Conservation (phyloP, 2,797 vertebrate species). For the Pangasius krempfi region DNA sequence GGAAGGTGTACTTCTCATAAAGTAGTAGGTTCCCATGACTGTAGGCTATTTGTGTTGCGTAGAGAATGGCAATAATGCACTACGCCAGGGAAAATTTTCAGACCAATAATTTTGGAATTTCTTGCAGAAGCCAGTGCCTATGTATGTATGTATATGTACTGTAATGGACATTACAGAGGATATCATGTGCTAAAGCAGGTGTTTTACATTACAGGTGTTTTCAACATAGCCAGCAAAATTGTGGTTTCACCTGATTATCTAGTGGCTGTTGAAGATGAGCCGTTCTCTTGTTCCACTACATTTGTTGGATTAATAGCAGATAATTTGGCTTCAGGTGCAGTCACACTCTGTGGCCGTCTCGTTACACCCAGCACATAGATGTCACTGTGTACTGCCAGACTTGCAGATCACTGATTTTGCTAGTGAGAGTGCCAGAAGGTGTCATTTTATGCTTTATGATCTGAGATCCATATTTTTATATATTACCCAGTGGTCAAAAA, state of each 20-base stretch:
- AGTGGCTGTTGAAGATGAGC: slow-evolving; percentile 7
- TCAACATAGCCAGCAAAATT: neutral
- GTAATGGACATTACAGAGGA: neutral
- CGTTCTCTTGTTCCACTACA: slow-evolving; percentile 26
- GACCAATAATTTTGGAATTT: too few species aligned
- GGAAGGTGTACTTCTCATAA: neutral
- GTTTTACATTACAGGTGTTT: neutral
- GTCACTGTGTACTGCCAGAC: slow-evolving; percentile 50
- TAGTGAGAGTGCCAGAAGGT: neutral
- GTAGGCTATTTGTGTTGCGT: too few species aligned
- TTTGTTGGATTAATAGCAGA: slow-evolving; percentile 53
- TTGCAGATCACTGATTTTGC: slow-evolving; percentile 3
- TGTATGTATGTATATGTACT: neutral
- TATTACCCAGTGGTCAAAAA: neutral
- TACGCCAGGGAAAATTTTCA: too few species aligned
- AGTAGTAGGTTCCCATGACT: too few species aligned
- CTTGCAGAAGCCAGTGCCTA: neutral
- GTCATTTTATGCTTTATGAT: slow-evolving; percentile 36
- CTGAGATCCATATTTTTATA: slow-evolving; percentile 23
- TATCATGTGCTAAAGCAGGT: neutral
- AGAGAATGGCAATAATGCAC: too few species aligned
- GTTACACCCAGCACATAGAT: slow-evolving; percentile 32
- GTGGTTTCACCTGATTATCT: neutral
- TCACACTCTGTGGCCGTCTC: slow-evolving; percentile 17
- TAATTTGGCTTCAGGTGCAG: slow-evolving; percentile 52